phyloP scores from a whole-genome alignment of 2,888 invertebrate genomes.

The Polymixis lichenea region DNA sequence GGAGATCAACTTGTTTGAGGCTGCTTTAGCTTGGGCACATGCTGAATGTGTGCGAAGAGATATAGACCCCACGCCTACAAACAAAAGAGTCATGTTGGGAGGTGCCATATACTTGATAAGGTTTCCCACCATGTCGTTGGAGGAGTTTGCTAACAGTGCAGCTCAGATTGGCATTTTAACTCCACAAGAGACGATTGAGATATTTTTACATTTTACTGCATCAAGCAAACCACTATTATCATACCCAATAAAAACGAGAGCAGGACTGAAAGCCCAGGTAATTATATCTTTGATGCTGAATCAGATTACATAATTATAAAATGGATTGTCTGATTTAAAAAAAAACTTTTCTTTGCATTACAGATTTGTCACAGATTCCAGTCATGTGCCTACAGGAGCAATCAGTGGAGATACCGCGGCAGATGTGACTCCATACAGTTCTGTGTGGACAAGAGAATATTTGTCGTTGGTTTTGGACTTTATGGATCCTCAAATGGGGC shows the following conservation, averaged over 20 bases:
- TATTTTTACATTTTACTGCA: slow-evolving; percentile 98
- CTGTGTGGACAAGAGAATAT: slow-evolving; percentile 98
- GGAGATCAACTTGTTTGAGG: slow-evolving; percentile 97
- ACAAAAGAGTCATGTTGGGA: slow-evolving; percentile 94
- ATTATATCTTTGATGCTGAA: slow-evolving; percentile 12
- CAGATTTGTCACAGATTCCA: slow-evolving; percentile 98
- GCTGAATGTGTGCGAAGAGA: slow-evolving; percentile 97
- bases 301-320: neutral
- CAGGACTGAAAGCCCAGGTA: slow-evolving; percentile 97
- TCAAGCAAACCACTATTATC: slow-evolving; percentile 95
- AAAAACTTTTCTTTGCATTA: slow-evolving; percentile 51
- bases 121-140: slow-evolving; percentile 98
- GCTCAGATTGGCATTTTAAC: slow-evolving; percentile 98
- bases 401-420: slow-evolving; percentile 99
- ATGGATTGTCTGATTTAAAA: neutral
- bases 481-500: slow-evolving; percentile 99
- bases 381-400: slow-evolving; percentile 98
- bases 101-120: slow-evolving; percentile 96
- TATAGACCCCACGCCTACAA: slow-evolving; percentile 94
- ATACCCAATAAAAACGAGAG: slow-evolving; percentile 95
- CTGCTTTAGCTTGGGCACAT: slow-evolving; percentile 97
- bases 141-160: slow-evolving; percentile 97
- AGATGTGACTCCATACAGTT: slow-evolving; percentile 99
- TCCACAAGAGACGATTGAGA: slow-evolving; percentile 97
- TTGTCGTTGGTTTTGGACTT: slow-evolving; percentile 98